Conservation (phyloP, 2,888 invertebrate genomes). For the Nysson spinosus region DNA sequence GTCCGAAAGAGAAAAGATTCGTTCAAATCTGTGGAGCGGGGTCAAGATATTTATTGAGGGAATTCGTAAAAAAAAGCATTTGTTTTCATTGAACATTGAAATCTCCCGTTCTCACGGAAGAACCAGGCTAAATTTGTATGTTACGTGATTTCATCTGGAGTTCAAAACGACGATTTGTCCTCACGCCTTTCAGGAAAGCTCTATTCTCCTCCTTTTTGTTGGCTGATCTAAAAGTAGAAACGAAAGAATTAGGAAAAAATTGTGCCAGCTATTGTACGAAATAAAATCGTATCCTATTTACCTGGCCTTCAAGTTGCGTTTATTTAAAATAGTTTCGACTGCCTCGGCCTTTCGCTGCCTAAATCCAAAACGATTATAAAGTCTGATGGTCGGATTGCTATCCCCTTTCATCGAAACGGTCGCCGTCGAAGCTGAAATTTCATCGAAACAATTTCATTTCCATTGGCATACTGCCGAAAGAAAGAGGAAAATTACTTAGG, state of each 20-base stretch:
- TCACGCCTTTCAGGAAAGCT: constrained; percentile 81
- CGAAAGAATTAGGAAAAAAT: constrained; percentile 4
- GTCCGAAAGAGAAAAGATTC: too few species aligned
- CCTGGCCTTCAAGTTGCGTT: constrained; percentile 31
- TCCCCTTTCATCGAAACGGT: neutral
- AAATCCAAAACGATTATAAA: constrained; percentile 79
- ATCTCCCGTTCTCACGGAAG: too few species aligned
- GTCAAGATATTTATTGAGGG: too few species aligned
- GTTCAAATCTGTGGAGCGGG: too few species aligned
- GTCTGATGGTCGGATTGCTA: constrained; percentile 24
- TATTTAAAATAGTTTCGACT: constrained; percentile 41
- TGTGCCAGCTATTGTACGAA: neutral
- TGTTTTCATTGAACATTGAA: too few species aligned
- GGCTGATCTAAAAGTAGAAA: too few species aligned
- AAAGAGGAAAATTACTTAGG: constrained; percentile 43
- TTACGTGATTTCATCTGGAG: constrained; percentile 84
- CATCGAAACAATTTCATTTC: neutral
- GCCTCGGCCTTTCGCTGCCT: constrained; percentile 77
- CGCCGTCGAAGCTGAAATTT: neutral
- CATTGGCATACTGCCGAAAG: neutral
- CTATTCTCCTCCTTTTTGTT: constrained; percentile 74
- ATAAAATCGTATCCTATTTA: constrained; percentile 8
- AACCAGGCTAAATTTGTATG: constrained; percentile 62
- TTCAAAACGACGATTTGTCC: constrained; percentile 86
- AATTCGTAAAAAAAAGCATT: too few species aligned